Evolutionary conservation across 2,888 invertebrate species (phyloP), one percentile per base, ranked within the genome.

Genomic region (Sarcophaga rosellei): DNA sequence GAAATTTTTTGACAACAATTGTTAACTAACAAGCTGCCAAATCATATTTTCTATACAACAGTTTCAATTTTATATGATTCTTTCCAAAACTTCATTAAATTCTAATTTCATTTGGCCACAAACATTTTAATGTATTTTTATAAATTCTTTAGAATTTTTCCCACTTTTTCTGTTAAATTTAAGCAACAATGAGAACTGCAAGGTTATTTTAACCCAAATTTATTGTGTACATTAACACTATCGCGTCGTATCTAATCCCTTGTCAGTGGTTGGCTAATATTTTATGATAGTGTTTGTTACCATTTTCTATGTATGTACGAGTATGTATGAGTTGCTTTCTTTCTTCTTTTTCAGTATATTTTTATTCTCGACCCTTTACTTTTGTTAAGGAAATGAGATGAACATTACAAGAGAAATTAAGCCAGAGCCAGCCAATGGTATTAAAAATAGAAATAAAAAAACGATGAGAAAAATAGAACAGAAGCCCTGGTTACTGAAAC

Each of bases 201-300:
- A 68, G 47, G 75, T 75, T 86, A 68, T 78, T 81, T 77, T 62
- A 81, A 68, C 47, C 25, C 44, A 75, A 86, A 84, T 81, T 78
- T 86, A 75, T 86, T 74, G 45, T 68, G 44, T 78, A 66, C 70
- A 81, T 78, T 86, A 70, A 65, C 69, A 81, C 81, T 84, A 78
- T 84, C 86, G 84, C 21, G 74, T 57, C 35, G 68, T 76, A 75
- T 65, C 74, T 81, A 84, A 84, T 86, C 86, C 86, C 86, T 81
- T 84, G 86, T 84, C 86, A 84, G 78, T 70, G 77, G 81, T 84
- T 70, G 76, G 81, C 74, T 84, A 84, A 78, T 81, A 59, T 78
- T 78, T 81, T 84, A 70, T 65, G 59, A 69, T 74, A 70, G 74
- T 78, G 20, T 74, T 81, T 73, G 59, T 63, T 53, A 3, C 20